Base-by-base conservation (phyloP, 2,888 invertebrate genomes). In the Aspidapion aeneum region DNA sequence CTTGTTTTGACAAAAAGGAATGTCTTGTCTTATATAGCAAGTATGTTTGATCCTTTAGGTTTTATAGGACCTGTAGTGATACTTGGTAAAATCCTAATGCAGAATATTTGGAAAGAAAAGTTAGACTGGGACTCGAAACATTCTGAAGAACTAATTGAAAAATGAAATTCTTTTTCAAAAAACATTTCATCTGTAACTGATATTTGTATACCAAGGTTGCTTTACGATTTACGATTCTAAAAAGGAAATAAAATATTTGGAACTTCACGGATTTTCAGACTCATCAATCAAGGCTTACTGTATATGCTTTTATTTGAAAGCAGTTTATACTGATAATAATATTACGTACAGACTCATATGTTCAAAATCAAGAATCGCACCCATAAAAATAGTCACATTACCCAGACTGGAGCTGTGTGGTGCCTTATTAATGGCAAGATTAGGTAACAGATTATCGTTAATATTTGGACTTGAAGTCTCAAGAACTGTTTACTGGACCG, bases 281-380 rank as follows among this genome's bases (percentile, higher is more conserved):
- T 69, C 69, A 3, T 67, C 68, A 7, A 12, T 60, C 7, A 59
- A 51, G 21, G 67, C 65, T 2, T 70, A 67, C 21, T 70, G 67
- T 0, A 65, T 66, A 5, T 64, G 62, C 52, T 18, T 69, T 1
- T 72, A 66, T 56, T 19, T 67, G 2, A 18, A 65, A 18, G 52
- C 49, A 9, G n/a, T 63, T 9, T 63, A 65, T 57, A 1, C 12
- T 9, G 50, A 67, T 19, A 48, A 19, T 1, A 55, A 21, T 1
- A 50, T 64, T n/a, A 51, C 61, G 17, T 50, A 21, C 58, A 49
- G 50, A 35, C 18, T 75, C 21, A 21, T 74, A 9, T 69, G 68
- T 21, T 63, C 75, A 1, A 74, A 75, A 63, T 69, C 71, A 1
- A 62, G 71, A 7, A 71, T 75, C 9, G 72, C 74, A 0, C 67